Conservation (phyloP, 2,888 invertebrate genomes). For the Epiblema foenella region DNA sequence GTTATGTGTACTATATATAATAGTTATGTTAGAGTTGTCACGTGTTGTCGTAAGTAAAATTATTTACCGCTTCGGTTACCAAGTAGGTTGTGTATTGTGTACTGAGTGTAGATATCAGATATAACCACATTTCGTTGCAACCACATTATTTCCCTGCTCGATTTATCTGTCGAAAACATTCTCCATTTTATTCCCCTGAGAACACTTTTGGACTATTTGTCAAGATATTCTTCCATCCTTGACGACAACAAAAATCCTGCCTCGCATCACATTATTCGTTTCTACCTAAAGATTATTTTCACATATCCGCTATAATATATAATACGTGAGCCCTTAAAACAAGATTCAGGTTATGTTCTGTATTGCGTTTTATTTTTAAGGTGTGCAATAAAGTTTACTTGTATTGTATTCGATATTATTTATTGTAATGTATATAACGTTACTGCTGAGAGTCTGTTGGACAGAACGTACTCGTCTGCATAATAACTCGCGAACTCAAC, state of each 20-base stretch:
- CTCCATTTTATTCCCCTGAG: background rate
- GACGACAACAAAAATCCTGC: slow-evolving; percentile 6
- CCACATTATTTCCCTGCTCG: background rate
- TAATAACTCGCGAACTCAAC: too few relatives aligned
- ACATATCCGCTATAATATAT: background rate
- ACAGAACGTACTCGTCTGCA: too few relatives aligned
- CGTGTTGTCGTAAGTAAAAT: background rate
- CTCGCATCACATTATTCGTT: background rate
- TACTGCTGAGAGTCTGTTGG: too few relatives aligned
- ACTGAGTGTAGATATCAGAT: too few relatives aligned
- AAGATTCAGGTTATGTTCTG: too few relatives aligned
- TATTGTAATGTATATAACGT: too few relatives aligned
- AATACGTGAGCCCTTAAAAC: too few relatives aligned
- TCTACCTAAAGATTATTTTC: background rate
- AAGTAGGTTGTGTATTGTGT: background rate
- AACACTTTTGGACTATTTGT: slow-evolving; percentile 7
- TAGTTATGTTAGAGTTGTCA: background rate
- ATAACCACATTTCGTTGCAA: too few relatives aligned
- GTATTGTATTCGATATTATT: too few relatives aligned
- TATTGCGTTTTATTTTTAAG: too few relatives aligned
- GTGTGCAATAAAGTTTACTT: too few relatives aligned
- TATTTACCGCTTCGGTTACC: background rate
- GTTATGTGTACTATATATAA: background rate
- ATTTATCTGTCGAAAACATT: slow-evolving; percentile 8
- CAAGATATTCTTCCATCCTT: slow-evolving; percentile 3